These are phyloP conservation scores for Gryllus longicercus DNA, from an alignment of 2,888 invertebrate genomes.

Conservation along the genomic window DNA sequence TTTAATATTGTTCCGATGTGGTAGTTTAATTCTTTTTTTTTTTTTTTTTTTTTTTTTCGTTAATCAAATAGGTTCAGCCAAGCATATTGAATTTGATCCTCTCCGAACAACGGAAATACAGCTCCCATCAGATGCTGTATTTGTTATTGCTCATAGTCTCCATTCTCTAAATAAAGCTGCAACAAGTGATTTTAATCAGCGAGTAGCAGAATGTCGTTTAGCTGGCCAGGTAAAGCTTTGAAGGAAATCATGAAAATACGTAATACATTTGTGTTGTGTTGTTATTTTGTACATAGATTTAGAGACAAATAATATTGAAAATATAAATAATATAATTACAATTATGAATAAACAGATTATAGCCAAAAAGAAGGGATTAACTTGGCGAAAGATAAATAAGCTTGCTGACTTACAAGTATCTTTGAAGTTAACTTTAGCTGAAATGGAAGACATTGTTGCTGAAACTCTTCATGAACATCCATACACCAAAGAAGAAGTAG, in stretches of 20 bases:
- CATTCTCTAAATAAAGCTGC: conserved; percentile 92
- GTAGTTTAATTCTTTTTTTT: too few species aligned
- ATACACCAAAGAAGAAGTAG: conserved; percentile 68
- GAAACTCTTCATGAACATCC: conserved; percentile 60
- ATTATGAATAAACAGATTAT: conserved; percentile 53
- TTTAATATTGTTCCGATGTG: too few species aligned
- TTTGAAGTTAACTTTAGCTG: conserved; percentile 59
- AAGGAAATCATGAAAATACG: too few species aligned
- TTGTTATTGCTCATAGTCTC: conserved; percentile 91
- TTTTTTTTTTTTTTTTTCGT: not conserved
- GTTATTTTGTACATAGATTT: too few species aligned
- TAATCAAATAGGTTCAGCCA: conserved; percentile 67
- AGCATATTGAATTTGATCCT: conserved; percentile 91
- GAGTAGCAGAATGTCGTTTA: conserved; percentile 91
- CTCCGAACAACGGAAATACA: conserved; percentile 70
- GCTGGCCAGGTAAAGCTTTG: conserved; percentile 68
- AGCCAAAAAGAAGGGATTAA: conserved; percentile 57
- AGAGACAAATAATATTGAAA: too few species aligned
- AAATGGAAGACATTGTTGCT: conserved; percentile 67
- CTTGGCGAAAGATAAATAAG: conserved; percentile 63
- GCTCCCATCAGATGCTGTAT: conserved; percentile 77
- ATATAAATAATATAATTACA: too few species aligned
- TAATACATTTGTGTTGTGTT: too few species aligned
- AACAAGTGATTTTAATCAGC: conserved; percentile 81
- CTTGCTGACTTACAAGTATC: conserved; percentile 72